phyloP scores from a whole-genome alignment of 2,888 invertebrate genomes.

The Didymodactylos carnosus region DNA sequence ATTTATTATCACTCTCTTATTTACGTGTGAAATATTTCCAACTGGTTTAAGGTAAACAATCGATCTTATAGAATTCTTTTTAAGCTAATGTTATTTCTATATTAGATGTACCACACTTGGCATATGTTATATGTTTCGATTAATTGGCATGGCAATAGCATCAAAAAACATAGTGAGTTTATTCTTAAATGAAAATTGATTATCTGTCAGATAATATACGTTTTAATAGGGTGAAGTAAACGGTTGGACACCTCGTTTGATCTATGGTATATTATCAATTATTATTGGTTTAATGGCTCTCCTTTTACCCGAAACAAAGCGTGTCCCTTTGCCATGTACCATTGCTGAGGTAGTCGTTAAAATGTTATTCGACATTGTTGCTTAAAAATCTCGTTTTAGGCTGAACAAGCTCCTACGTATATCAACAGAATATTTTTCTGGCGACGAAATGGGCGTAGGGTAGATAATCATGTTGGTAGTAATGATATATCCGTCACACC shows the following conservation, averaged over 20 bases:
- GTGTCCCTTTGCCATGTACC: constrained; percentile 8
- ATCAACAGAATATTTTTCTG: too few species aligned
- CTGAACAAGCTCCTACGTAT: too few species aligned
- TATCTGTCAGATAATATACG: not conserved
- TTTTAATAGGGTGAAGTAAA: not conserved
- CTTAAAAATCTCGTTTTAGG: too few species aligned
- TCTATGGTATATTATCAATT: constrained; percentile 7
- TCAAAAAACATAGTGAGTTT: constrained; percentile 1
- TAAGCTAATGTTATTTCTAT: not conserved
- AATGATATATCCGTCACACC: too few species aligned
- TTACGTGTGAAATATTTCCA: constrained; percentile 12
- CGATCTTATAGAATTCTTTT: not conserved
- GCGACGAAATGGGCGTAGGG: too few species aligned
- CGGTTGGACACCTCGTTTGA: not conserved
- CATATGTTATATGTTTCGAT: constrained; percentile 3
- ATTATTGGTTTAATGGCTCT: constrained; percentile 9
- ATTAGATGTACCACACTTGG: constrained; percentile 6
- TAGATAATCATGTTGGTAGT: too few species aligned
- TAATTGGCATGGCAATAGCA: constrained; percentile 4
- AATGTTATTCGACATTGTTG: too few species aligned
- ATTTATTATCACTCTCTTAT: constrained; percentile 4
- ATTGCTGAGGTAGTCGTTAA: not conserved
- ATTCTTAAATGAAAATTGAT: not conserved
- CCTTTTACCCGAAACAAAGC: constrained; percentile 12
- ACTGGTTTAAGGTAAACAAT: not conserved